Base-by-base conservation (phyloP, 2,888 invertebrate genomes). In the Eretmocerus hayati region DNA sequence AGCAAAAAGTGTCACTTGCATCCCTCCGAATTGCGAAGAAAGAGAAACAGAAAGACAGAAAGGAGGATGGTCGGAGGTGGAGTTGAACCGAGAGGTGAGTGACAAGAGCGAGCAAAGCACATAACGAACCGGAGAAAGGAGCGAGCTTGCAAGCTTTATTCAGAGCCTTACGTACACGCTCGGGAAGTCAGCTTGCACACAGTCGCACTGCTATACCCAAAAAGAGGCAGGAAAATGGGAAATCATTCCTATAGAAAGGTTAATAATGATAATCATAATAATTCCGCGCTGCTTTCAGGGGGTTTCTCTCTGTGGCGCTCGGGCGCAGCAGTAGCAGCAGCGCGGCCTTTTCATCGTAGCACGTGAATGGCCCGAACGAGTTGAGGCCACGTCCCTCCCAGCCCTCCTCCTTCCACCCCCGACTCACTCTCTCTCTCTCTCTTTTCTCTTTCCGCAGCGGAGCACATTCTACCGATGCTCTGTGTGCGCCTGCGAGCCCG, bases 191-290 rank as follows among this genome's bases (percentile, higher is more conserved):
- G n/a, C n/a, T n/a, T n/a, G n/a, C n/a, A n/a, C n/a, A n/a, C n/a
- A 26, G 26, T 11, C 26, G 26, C 26, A 26, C 26, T n/a, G n/a
- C n/a, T n/a, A n/a, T n/a, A n/a, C n/a, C n/a, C n/a, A n/a, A n/a
- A n/a, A 44, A 46, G 49, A 49, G 37, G 42, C 43, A 42, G 62
- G 58, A 62, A 62, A 63, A 62, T 67, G 63, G 64, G 62, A 68
- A 69, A 69, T 68, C 62, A 65, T 68, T 67, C 62, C 69, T 64
- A 67, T 68, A 65, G 69, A 67, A 66, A 65, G 59, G 62, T 62
- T 68, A 66, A 68, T 69, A 66, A 68, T 66, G 63, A 69, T 69
- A 67, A 69, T 69, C 65, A 69, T 69, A 66, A 69, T 69, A 66
- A 67, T 69, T 68, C 65, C 58, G 66, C 63, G 62, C 65, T 65